Percentiles rank a stretch among this genome's conserved stretches.
Conservation (phyloP, 2,888 invertebrate species). For the Cantharis rustica region DNA sequence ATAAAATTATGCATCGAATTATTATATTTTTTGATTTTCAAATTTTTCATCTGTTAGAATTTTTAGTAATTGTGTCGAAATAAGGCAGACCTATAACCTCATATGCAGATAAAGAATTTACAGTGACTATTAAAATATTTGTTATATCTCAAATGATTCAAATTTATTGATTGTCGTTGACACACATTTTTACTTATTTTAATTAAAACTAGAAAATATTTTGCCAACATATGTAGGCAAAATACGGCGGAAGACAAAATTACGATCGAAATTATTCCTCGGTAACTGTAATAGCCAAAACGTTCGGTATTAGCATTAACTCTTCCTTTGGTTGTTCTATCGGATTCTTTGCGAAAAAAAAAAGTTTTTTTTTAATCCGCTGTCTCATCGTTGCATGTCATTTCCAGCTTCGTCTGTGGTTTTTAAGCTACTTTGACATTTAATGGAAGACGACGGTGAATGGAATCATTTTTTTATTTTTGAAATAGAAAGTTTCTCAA, state of each 20-base stretch:
- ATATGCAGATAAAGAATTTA: conserved; percentile 28
- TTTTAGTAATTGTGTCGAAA: conserved; percentile 13
- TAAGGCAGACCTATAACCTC: conserved; percentile 33
- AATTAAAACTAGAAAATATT: neutral
- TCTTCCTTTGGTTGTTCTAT: too few relatives aligned
- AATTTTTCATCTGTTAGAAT: conserved; percentile 3
- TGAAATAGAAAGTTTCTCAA: neutral
- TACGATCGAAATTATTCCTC: neutral
- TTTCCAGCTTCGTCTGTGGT: too few relatives aligned
- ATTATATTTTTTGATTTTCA: neutral
- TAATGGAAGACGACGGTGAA: neutral
- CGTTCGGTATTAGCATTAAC: neutral
- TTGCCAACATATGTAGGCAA: neutral
- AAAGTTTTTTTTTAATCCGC: too few relatives aligned
- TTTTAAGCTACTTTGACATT: too few relatives aligned
- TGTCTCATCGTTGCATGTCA: too few relatives aligned
- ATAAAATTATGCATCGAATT: neutral
- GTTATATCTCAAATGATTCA: neutral
- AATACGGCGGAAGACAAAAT: neutral
- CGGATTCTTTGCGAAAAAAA: too few relatives aligned
- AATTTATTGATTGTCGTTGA: neutral
- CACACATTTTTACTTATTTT: neutral
- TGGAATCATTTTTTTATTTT: neutral
- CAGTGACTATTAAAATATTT: neutral
- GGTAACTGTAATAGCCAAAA: neutral